A percentile compares a stretch with the other conserved stretches of the same genome.
Evolutionary conservation across 1,140 invertebrate species (phyloP).

Genomic region (Heliconius hewitsoni): DNA sequence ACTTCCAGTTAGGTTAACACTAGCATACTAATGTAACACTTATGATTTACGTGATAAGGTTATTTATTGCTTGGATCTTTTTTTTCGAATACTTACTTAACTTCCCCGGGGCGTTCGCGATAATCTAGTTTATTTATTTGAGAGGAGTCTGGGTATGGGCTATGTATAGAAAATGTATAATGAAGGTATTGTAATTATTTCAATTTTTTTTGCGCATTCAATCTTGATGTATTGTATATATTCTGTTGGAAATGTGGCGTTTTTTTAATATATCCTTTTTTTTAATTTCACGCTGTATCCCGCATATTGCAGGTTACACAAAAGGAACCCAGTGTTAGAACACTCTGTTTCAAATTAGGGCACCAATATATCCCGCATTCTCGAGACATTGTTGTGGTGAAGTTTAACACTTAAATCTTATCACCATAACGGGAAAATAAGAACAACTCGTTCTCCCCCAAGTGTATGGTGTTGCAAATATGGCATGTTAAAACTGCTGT

Average conservation of each 20-base stretch:
- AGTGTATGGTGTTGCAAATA: too few relatives aligned
- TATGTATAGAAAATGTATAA: conserved; percentile 38
- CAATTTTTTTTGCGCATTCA: neutral
- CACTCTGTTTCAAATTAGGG: too few relatives aligned
- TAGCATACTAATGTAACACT: conserved; percentile 24
- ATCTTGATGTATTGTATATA: neutral
- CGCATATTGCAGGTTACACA: too few relatives aligned
- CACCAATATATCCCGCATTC: too few relatives aligned
- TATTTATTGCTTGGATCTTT: conserved; percentile 10
- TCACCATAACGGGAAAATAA: too few relatives aligned
- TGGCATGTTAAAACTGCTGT: too few relatives aligned
- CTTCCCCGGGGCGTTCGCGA: conserved; percentile 33
- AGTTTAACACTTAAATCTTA: too few relatives aligned
- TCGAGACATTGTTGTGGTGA: too few relatives aligned
- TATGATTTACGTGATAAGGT: conserved; percentile 19
- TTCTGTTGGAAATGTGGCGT: neutral
- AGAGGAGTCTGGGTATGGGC: conserved; percentile 34
- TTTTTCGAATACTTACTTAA: conserved; percentile 32
- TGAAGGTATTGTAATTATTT: conserved; percentile 32
- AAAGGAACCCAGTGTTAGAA: too few relatives aligned
- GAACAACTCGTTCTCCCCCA: too few relatives aligned
- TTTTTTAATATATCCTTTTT: neutral
- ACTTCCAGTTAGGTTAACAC: neutral
- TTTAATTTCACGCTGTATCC: too few relatives aligned
- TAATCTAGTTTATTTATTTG: conserved; percentile 42